Percentiles rank a stretch among this genome's conserved stretches.
These are phyloP conservation scores for Campoplex nolae DNA, from an alignment of 2,888 invertebrate genomes.

Conservation along the genomic window DNA sequence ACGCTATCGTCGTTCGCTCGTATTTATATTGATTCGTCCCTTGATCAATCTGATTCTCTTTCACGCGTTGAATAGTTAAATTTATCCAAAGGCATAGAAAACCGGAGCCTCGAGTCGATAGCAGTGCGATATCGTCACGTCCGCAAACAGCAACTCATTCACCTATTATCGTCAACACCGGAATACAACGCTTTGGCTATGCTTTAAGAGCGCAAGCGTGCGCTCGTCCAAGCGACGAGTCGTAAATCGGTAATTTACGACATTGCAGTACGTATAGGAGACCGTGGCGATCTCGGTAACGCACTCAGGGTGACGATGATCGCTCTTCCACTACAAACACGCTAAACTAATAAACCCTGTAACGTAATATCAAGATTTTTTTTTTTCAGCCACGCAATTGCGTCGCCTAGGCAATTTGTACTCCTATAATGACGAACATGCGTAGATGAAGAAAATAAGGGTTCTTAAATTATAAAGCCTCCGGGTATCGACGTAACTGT, in stretches of 20 bases:
- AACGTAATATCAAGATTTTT: slow-evolving; percentile 7
- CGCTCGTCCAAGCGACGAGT: slow-evolving; percentile 41
- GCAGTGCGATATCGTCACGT: slow-evolving; percentile 62
- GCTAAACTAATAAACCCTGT: slow-evolving; percentile 23
- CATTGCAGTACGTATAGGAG: slow-evolving; percentile 37
- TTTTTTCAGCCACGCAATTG: not conserved
- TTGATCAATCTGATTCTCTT: not conserved
- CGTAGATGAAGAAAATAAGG: not conserved
- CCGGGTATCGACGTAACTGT: not conserved
- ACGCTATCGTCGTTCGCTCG: not conserved
- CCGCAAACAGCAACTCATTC: slow-evolving; percentile 71
- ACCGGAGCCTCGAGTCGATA: slow-evolving; percentile 36
- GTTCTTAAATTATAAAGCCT: not conserved
- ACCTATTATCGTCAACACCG: slow-evolving; percentile 71
- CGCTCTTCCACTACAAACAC: slow-evolving; percentile 33
- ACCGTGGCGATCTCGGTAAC: slow-evolving; percentile 60
- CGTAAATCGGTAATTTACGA: slow-evolving; percentile 74
- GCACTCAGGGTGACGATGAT: slow-evolving; percentile 48
- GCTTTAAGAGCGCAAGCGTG: slow-evolving; percentile 6
- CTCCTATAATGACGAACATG: not conserved
- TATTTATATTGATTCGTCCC: not conserved
- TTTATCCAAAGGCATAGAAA: slow-evolving; percentile 32
- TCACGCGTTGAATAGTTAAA: slow-evolving; percentile 30
- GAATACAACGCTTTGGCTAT: slow-evolving; percentile 23
- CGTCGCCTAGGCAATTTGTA: not conserved